Conservation (phyloP, 2,888 invertebrate species). For the Coleophora deauratella region DNA sequence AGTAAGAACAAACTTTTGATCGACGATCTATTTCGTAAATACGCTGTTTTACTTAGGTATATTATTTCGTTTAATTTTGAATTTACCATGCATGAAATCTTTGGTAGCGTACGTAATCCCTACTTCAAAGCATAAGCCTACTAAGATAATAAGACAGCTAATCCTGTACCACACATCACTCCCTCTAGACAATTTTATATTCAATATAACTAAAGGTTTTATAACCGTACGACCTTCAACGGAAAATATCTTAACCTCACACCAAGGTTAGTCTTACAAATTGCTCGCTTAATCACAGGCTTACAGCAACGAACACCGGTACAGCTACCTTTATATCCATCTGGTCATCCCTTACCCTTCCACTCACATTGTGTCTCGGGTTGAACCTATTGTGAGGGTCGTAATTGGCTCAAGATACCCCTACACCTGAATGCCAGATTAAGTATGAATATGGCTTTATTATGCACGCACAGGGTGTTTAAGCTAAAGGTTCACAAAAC, state of each 20-base stretch:
- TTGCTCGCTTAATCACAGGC: constrained; percentile 2
- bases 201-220: background rate
- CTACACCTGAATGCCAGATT: constrained; percentile 43
- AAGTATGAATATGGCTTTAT: constrained; percentile 25
- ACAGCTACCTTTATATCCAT: constrained; percentile 1
- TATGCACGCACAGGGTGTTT: background rate
- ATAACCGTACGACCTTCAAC: background rate
- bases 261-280: background rate
- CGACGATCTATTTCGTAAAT: too few relatives aligned
- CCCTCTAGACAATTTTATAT: background rate
- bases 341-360: constrained; percentile 4
- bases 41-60: too few relatives aligned
- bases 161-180: background rate
- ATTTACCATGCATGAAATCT: too few relatives aligned
- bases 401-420: constrained; percentile 30
- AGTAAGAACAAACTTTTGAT: too few relatives aligned
- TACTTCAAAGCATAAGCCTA: too few relatives aligned
- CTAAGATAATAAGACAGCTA: background rate
- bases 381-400: constrained; percentile 25
- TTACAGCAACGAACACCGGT: constrained; percentile 2
- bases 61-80: too few relatives aligned
- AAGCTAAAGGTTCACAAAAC: background rate
- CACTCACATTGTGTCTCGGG: constrained; percentile 8
- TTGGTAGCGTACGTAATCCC: too few relatives aligned
- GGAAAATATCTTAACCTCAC: background rate